A percentile compares a stretch with the other conserved stretches of the same genome.
These are phyloP conservation scores for Drosophila quasianomalipes DNA, from an alignment of 2,888 invertebrate species.

Conservation along the genomic window DNA sequence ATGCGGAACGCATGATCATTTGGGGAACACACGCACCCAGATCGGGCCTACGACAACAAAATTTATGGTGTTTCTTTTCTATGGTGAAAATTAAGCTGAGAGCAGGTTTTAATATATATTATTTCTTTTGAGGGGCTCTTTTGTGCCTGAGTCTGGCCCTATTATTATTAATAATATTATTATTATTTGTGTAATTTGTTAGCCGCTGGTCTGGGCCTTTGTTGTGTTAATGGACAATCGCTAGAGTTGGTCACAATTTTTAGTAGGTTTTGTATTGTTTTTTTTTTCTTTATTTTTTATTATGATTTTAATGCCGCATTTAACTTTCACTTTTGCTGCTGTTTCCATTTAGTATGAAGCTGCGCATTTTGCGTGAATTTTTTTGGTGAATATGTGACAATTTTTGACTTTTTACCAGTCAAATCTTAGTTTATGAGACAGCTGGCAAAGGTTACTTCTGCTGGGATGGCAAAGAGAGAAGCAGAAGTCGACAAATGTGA, in stretches of 20 bases:
- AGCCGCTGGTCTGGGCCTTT: constrained; percentile 46
- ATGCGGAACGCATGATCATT: constrained; percentile 23
- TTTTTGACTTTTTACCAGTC: background rate
- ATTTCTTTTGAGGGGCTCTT: constrained; percentile 25
- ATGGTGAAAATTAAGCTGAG: constrained; percentile 48
- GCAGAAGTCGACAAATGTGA: background rate
- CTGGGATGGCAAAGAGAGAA: no score
- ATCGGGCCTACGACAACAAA: constrained; percentile 74
- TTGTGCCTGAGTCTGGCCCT: constrained; percentile 22
- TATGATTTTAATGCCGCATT: constrained; percentile 78
- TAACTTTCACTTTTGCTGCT: constrained; percentile 83
- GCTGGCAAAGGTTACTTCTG: background rate
- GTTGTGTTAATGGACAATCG: constrained; percentile 68
- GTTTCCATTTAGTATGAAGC: constrained; percentile 72
- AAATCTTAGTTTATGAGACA: background rate
- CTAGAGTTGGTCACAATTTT: constrained; percentile 67
- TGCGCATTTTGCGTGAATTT: constrained; percentile 38
- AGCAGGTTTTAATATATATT: background rate
- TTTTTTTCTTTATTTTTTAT: constrained; percentile 38
- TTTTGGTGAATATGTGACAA: constrained; percentile 24
- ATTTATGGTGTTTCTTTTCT: constrained; percentile 54
- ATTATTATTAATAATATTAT: constrained; percentile 40
- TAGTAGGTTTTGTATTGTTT: constrained; percentile 56
- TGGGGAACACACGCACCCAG: constrained; percentile 7
- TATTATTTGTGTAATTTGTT: constrained; percentile 49